These are phyloP conservation scores for Bombus sylvicola DNA, from an alignment of 1,140 invertebrate species.

Conservation along the genomic window DNA sequence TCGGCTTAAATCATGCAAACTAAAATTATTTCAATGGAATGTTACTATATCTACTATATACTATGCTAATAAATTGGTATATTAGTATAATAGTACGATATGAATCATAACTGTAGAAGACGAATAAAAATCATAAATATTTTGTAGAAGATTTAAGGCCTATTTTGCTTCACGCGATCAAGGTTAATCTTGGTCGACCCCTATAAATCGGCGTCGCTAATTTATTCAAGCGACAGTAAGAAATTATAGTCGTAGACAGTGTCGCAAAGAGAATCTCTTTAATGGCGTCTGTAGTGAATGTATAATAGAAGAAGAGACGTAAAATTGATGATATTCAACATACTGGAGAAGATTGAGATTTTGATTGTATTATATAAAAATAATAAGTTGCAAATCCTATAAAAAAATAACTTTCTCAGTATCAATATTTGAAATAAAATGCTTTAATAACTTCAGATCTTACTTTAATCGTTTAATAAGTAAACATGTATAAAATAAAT, in stretches of 20 bases:
- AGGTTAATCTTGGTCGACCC: background rate
- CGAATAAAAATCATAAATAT: background rate
- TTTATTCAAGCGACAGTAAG: background rate
- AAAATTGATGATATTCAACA: background rate
- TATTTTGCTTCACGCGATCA: background rate
- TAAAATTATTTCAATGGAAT: background rate
- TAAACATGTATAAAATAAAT: too few species aligned
- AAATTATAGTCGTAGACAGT: background rate
- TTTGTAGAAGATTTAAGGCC: background rate
- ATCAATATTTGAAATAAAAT: background rate
- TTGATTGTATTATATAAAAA: background rate
- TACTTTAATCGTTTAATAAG: too few species aligned
- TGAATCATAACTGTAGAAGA: background rate
- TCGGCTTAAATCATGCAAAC: background rate
- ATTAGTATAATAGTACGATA: background rate
- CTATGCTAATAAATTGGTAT: background rate
- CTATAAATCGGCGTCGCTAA: conserved; percentile 27
- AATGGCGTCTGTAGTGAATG: background rate
- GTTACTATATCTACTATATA: background rate
- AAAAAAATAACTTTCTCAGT: background rate
- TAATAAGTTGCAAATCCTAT: background rate
- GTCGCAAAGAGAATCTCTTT: background rate
- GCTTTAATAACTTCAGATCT: background rate
- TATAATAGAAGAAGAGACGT: background rate
- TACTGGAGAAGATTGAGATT: background rate